Percentiles rank a stretch among this genome's conserved stretches.
Conservation (phyloP, 2,797 vertebrate species). For the Hybognathus amarus region DNA sequence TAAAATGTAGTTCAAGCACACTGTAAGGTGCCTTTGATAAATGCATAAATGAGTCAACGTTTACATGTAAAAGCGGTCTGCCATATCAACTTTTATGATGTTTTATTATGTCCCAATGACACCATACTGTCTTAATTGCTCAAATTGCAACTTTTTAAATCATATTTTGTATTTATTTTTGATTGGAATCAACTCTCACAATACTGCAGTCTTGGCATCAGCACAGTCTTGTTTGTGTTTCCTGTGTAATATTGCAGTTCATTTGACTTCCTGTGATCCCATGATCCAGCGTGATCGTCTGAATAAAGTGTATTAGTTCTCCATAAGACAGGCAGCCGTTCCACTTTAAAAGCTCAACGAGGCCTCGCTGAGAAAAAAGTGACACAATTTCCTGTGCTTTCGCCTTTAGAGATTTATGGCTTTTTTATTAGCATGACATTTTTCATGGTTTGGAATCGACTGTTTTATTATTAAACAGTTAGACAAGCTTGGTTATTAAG, state of each 20-base stretch:
- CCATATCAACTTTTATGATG: not conserved
- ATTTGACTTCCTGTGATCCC: conserved; percentile 47
- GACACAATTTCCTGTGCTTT: conserved; percentile 45
- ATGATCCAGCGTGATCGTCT: conserved; percentile 21
- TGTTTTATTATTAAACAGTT: not conserved
- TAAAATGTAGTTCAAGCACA: not conserved
- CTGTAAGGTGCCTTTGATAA: not conserved
- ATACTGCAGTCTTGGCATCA: conserved; percentile 20
- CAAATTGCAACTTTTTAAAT: not conserved
- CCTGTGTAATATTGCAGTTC: conserved; percentile 42
- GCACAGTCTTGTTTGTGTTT: conserved; percentile 31
- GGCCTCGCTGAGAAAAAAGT: conserved; percentile 21
- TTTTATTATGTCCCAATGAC: not conserved
- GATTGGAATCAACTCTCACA: not conserved
- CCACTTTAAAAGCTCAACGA: conserved; percentile 10
- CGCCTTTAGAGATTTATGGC: conserved; percentile 17
- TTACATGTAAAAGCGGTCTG: not conserved
- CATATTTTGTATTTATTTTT: not conserved
- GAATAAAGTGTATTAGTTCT: conserved; percentile 21
- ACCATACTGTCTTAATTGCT: not conserved
- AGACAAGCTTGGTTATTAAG: conserved; percentile 22
- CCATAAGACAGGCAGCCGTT: not conserved
- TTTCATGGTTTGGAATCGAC: not conserved
- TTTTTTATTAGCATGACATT: not conserved
- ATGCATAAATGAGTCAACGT: no score